Base-by-base conservation (phyloP, 1,140 invertebrate species). In the Rhopalosiphum maidis region DNA sequence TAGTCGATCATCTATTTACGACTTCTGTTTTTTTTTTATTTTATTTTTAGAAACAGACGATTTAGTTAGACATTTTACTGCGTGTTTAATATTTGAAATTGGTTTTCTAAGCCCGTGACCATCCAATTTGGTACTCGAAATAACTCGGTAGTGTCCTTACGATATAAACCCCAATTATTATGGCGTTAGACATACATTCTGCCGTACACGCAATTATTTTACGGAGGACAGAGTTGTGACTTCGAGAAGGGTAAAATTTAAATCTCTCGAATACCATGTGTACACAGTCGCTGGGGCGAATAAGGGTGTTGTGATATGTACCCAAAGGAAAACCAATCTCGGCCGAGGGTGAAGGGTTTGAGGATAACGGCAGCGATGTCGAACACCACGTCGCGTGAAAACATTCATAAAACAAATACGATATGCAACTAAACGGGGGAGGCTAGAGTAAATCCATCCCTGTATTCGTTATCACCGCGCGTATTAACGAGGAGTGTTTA, bases 261-360 rank as follows among this genome's bases (percentile, higher is more conserved):
- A 15, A 77, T 77, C 60, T 77, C 15, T 35, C 60, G n/a, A 77
- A 77, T 18, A 11, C 60, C 15, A n/a, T 77, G 60, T 77, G 60
- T 77, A 77, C 60, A n/a, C 30, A 77, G 30, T 77, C 11, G 30
- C 18, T n/a, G 60, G 60, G 60, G 60, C 1, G 60, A 77, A 77
- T n/a, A n/a, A 77, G 60, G 60, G 60, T 77, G 60, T 18, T 77
- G 30, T 77, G 15, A 77, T 77, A n/a, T 77, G 30, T 77, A n/a
- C 60, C 60, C n/a, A 77, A 77, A 77, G 60, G 60, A 77, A 77
- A 77, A n/a, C 60, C 30, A n/a, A 77, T 77, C 60, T 77, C 60
- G 60, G n/a, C 18, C 15, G 18, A 22, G 30, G 30, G 60, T 77
- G 60, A 77, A n/a, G 11, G 60, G 11, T 77, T 77, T 25, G 25